Percentiles rank a stretch among this genome's conserved stretches.
Evolutionary conservation across 2,888 invertebrate genomes (phyloP).

Genomic region (Pteria penguin): DNA sequence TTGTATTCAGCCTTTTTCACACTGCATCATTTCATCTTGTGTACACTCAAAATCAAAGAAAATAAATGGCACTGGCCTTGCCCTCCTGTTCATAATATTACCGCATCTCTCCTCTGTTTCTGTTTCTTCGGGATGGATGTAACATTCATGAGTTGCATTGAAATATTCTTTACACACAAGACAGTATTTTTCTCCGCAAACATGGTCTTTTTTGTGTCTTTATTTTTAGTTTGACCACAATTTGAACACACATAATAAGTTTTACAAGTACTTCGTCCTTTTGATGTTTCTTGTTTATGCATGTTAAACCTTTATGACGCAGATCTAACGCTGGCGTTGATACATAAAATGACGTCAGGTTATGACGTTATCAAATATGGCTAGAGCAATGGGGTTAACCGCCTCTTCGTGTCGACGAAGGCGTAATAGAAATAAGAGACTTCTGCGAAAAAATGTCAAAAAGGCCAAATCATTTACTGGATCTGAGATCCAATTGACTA

Average conservation of each 20-base stretch:
- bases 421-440: too few species aligned
- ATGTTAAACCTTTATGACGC: too few species aligned
- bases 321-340: too few species aligned
- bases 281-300: too few species aligned
- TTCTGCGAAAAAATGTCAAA: too few species aligned
- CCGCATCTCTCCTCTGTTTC: slow-evolving; percentile 12
- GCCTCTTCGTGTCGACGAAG: too few species aligned
- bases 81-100: slow-evolving; percentile 1
- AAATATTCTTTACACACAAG: slow-evolving; percentile 37
- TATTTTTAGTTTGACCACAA: slow-evolving; percentile 13
- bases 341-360: too few species aligned
- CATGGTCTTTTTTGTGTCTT: slow-evolving; percentile 20
- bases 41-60: slow-evolving; percentile 44
- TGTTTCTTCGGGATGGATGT: slow-evolving; percentile 31
- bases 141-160: slow-evolving; percentile 37
- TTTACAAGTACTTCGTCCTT: neutral
- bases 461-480: too few species aligned
- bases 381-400: too few species aligned
- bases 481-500: too few species aligned
- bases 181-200: slow-evolving; percentile 39
- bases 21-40: neutral
- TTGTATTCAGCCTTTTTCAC: neutral
- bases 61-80: slow-evolving; percentile 4
- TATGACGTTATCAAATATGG: too few species aligned
- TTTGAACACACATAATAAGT: slow-evolving; percentile 3